Base-by-base conservation (phyloP, 1,140 invertebrate genomes). In the Mylabris phalerata region DNA sequence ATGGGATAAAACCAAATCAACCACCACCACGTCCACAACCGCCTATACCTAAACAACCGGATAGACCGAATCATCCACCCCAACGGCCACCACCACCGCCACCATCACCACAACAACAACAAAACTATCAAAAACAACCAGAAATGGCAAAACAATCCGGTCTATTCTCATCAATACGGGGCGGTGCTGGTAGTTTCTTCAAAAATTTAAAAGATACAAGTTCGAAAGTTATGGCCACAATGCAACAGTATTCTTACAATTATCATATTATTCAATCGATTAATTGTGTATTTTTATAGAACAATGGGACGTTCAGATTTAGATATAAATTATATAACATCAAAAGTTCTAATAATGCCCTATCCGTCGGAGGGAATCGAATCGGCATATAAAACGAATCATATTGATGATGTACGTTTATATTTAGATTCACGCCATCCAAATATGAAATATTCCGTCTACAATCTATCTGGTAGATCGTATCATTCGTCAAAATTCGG, bases 171-270 rank as follows among this genome's bases (percentile, higher is more conserved):
- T 90, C 89, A 0, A 77, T 93, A 3, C 85, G 83, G 67, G 90
- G 90, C 26, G 90, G 89, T 45, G 89, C 90, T 38, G 90, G 89
- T 11, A 92, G 84, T 67, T 86, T 94, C 63, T 78, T 98, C 43
- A 95, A 95, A 65, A 97, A 97, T 72, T 78, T 98, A 10, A 96
- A 95, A 73, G 95, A 98, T 70, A 96, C 94, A 1, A 96, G 94
- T 5, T 89, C 86, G 11, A 96, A 95, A 82, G 92, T 98, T 10
- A 95, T 98, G 85, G 92, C 96, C 71, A 91, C 93, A 27, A 92
- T 98, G 47, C 93, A 95, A 72, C 91, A 93, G 88, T 91, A 76
- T 84, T 50, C 10, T 57, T 42, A 46, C 9, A 50, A 44, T 25
- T 40, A 13, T 32, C 27, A 47, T 38, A 32, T 4, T 40, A 9